These are phyloP conservation scores for Lepus europaeus DNA, from an alignment of 2,113 vertebrate species.

Conservation along the genomic window DNA sequence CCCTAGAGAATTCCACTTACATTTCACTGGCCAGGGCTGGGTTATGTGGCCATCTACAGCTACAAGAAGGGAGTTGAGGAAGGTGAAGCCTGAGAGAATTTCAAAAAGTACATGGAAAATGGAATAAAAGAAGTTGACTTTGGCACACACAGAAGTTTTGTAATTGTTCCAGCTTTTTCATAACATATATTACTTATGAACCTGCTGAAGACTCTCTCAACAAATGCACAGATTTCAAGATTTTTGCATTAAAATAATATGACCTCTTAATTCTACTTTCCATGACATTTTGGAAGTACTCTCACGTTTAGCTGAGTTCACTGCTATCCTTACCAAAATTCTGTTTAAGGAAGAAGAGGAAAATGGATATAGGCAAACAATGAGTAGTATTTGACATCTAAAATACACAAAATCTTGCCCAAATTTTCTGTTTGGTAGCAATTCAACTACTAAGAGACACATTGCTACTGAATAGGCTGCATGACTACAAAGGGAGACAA, in stretches of 20 bases:
- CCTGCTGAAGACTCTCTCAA: too few species aligned
- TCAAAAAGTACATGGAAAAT: too few species aligned
- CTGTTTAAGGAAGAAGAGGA: slow-evolving; percentile 32
- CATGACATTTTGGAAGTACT: too few species aligned
- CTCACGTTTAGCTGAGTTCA: not conserved
- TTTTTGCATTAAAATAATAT: too few species aligned
- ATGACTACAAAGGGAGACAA: not conserved
- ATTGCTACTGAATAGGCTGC: not conserved
- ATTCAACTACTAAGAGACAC: slow-evolving; percentile 13
- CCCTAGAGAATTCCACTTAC: not conserved
- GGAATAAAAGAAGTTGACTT: too few species aligned
- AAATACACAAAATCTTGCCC: not conserved
- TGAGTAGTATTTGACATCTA: not conserved
- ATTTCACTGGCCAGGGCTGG: not conserved
- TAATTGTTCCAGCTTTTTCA: too few species aligned
- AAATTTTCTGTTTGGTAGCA: slow-evolving; percentile 14
- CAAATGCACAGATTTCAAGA: too few species aligned
- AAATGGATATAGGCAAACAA: not conserved
- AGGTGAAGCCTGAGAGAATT: not conserved
- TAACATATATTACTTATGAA: too few species aligned
- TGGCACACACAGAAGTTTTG: too few species aligned
- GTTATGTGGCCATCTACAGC: not conserved
- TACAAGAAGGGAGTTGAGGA: too few species aligned
- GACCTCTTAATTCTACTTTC: too few species aligned
- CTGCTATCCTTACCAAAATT: not conserved